Conservation (phyloP, 2,113 vertebrate species). For the Sinocyclocheilus anophthalmus region DNA sequence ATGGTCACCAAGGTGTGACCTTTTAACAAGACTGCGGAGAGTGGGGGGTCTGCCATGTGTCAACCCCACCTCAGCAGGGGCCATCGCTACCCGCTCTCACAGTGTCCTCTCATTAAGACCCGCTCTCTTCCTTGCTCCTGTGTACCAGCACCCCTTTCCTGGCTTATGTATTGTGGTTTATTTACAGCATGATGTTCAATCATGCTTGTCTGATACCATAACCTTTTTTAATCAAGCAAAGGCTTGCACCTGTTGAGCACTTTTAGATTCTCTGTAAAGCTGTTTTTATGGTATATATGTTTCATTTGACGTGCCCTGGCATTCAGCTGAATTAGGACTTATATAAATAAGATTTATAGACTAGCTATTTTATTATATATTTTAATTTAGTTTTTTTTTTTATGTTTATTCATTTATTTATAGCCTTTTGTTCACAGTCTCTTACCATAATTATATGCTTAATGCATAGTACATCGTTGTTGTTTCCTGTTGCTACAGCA, state of each 20-base stretch:
- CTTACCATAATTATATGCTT: neutral
- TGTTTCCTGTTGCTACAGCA: neutral
- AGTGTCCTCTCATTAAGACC: conserved; percentile 69
- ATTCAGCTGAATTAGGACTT: neutral
- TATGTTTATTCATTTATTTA: neutral
- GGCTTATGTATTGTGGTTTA: neutral
- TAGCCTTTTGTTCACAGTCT: neutral
- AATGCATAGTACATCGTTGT: neutral
- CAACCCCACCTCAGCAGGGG: conserved; percentile 63
- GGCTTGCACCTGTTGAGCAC: conserved; percentile 4
- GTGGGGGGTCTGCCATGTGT: conserved; percentile 73
- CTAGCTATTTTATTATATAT: no score
- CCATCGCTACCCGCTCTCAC: conserved; percentile 52
- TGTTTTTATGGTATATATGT: neutral
- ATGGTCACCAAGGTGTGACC: conserved; percentile 78
- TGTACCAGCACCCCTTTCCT: neutral
- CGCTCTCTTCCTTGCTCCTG: conserved; percentile 7
- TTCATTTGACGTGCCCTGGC: neutral
- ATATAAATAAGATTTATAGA: no score
- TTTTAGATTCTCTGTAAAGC: neutral
- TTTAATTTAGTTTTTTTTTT: no score
- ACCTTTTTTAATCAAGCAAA: conserved; percentile 19
- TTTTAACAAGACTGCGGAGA: conserved; percentile 76
- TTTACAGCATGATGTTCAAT: conserved; percentile 2
- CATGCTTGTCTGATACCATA: neutral